Conservation (phyloP, 2,797 vertebrate species). For the Mico argentatus region DNA sequence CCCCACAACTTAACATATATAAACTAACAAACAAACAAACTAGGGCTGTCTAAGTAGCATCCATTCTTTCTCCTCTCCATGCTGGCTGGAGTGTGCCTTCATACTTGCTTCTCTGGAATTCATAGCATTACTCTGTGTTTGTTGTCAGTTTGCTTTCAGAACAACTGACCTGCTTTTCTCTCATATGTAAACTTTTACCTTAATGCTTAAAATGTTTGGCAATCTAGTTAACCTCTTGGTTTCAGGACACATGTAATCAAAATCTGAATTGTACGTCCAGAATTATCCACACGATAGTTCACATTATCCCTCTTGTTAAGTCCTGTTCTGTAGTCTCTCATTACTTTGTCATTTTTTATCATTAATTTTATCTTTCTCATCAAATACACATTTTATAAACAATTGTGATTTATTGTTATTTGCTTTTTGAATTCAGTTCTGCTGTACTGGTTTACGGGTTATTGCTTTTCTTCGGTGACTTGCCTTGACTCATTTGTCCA, state of each 20-base stretch:
- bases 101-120: background rate
- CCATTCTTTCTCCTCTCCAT: too few species aligned
- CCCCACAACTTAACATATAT: too few species aligned
- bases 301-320: background rate
- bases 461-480: background rate
- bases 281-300: background rate
- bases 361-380: background rate
- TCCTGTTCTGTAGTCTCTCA: background rate
- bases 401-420: background rate
- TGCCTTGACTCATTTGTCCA: background rate
- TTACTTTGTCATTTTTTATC: background rate
- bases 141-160: background rate
- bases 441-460: background rate
- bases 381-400: background rate
- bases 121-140: background rate
- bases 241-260: background rate
- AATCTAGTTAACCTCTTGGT: background rate
- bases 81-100: background rate
- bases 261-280: background rate
- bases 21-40: background rate
- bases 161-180: background rate
- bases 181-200: background rate
- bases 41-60: accelerated
- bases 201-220: background rate
- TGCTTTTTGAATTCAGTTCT: background rate